Evolutionary conservation across 2,888 invertebrate species (phyloP).

Genomic region (Cartodere bifasciata): DNA sequence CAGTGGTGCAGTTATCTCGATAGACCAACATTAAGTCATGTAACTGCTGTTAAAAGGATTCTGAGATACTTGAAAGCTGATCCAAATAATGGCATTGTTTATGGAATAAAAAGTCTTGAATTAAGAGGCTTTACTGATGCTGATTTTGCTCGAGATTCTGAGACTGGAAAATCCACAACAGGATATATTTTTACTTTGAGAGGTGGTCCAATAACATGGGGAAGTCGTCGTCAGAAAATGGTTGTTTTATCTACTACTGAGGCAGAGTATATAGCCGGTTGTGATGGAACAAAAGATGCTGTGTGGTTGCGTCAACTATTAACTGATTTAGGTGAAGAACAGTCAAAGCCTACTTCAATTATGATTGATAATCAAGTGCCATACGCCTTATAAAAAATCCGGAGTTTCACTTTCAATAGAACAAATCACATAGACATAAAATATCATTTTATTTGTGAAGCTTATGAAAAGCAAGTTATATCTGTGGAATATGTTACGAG

Average conservation of each 20-base stretch:
- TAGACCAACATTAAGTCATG: constrained; percentile 4
- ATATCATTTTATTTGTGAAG: too few relatives aligned
- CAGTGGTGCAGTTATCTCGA: too few relatives aligned
- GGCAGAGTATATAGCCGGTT: too few relatives aligned
- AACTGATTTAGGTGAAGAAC: background rate
- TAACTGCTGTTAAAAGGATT: constrained; percentile 9
- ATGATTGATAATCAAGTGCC: too few relatives aligned
- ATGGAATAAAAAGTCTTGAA: background rate
- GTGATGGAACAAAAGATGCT: constrained; percentile 1
- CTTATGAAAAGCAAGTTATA: too few relatives aligned
- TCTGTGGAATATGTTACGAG: too few relatives aligned
- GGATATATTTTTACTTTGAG: constrained; percentile 2
- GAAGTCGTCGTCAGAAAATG: background rate
- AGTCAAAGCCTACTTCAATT: too few relatives aligned
- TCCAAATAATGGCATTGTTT: background rate
- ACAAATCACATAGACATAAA: constrained; percentile 5
- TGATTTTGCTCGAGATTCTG: background rate
- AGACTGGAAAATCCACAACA: background rate
- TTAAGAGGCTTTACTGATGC: constrained; percentile 3
- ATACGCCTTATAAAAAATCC: background rate
- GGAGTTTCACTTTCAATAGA: too few relatives aligned
- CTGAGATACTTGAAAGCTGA: constrained; percentile 9
- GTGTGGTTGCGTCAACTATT: constrained; percentile 1
- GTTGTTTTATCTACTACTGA: too few relatives aligned
- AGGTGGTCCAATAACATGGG: background rate